Evolutionary conservation across 1,140 invertebrate species (phyloP).

Genomic region (Trigoniulus corallinus): DNA sequence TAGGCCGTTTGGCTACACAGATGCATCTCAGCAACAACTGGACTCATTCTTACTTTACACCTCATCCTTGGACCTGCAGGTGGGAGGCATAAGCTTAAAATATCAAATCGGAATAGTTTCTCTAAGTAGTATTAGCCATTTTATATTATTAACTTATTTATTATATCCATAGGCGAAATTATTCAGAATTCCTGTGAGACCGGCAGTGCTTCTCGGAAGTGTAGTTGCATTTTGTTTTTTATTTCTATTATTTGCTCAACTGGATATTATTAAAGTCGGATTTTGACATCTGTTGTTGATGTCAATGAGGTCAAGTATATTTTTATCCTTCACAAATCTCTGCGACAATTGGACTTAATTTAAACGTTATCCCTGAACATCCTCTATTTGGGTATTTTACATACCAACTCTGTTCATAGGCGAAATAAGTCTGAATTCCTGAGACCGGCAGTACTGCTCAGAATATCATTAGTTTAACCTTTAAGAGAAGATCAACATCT

Average conservation of each 20-base stretch:
- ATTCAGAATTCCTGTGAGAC: neutral
- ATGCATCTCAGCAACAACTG: neutral
- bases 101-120: neutral
- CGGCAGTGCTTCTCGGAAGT: neutral
- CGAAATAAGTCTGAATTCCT: too few relatives aligned
- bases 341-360: too few relatives aligned
- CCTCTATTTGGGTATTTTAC: too few relatives aligned
- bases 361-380: too few relatives aligned
- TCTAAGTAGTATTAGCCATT: neutral
- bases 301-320: too few relatives aligned
- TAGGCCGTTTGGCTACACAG: constrained; percentile 7
- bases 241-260: neutral
- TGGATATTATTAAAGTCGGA: neutral
- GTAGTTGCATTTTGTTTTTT: neutral
- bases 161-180: neutral
- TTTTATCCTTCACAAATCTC: too few relatives aligned
- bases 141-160: neutral
- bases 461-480: too few relatives aligned
- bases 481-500: too few relatives aligned
- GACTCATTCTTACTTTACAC: constrained; percentile 6
- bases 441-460: too few relatives aligned
- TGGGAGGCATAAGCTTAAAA: neutral
- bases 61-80: constrained; percentile 3
- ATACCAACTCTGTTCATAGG: too few relatives aligned
- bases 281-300: too few relatives aligned